Evolutionary conservation across 2,113 vertebrate species (phyloP), one percentile per base, ranked within the genome.

Genomic region (Nycticebus coucang): DNA sequence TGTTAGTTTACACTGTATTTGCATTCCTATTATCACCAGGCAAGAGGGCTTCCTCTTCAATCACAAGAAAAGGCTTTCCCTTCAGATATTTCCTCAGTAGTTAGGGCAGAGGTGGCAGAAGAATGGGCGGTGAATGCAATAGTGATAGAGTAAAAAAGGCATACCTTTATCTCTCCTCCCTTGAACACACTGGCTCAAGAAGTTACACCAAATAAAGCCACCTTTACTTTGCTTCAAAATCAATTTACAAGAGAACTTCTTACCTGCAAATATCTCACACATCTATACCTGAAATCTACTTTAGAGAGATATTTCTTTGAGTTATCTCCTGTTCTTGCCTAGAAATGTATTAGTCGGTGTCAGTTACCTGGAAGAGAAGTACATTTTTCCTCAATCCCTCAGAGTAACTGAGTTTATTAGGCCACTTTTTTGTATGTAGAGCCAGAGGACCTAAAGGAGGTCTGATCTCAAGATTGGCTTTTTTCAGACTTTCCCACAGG

Each of bases 391-490:
- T 24, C 18, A 85, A 69, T 1, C 41, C 14, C 15, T 71, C 41
- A 72, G 57, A 59, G 28, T 77, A 91, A 87, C 26, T 69, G 71
- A 78, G 62, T 30, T 72, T 74, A 35, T 57, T 4, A 45, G 14
- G 4, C 33, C 21, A 59, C 22, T 79, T 87, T 64, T 72, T 83
- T 17, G 71, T 83, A 82, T 45, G 50, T 35, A 77, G 77, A 24
- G 12, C 72, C 33, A 87, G 37, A 81, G 10, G 33, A 59, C 3
- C 12, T 68, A 69, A 4, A 60, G 1, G 6, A 14, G 5, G n/a
- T 87, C 17, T 91, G 41, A 75, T 55, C 26, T 55, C 60, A 94
- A 69, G 22, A 33, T 41, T 94, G 78, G 35, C 15, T 96, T 94
- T 18, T 72, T 84, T 88, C 68, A 3, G 26, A 62, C 28, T 72